Percentiles rank a stretch among this genome's conserved stretches.
phyloP scores from a whole-genome alignment of 2,797 vertebrate species.

The Rousettus madagascariensis region DNA sequence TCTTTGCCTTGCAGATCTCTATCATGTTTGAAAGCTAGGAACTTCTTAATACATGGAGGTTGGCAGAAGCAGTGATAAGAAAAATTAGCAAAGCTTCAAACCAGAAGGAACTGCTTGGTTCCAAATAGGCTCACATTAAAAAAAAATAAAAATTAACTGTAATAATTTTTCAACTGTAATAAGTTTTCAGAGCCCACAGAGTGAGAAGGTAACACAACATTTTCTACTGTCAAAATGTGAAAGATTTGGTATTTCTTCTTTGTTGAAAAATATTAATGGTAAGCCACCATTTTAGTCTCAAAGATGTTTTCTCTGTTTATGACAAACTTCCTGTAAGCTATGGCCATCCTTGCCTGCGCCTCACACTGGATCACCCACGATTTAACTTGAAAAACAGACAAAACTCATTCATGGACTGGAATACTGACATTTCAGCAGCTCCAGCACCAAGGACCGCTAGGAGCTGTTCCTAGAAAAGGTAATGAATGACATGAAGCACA shows the following conservation, averaged over 20 bases:
- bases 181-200: slow-evolving; percentile 5
- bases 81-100: slow-evolving; percentile 52
- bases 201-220: background rate
- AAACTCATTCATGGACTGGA: slow-evolving; percentile 5
- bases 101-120: slow-evolving; percentile 55
- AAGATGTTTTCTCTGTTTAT: background rate
- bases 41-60: slow-evolving; percentile 14
- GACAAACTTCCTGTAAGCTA: background rate
- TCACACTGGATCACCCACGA: background rate
- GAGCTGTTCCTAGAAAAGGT: background rate
- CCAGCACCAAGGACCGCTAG: background rate
- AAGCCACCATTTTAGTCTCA: background rate
- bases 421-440: background rate
- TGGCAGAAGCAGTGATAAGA: slow-evolving; percentile 49
- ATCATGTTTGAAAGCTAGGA: slow-evolving; percentile 53
- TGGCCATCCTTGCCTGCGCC: background rate
- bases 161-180: background rate
- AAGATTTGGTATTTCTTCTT: background rate
- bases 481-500: slow-evolving; percentile 25
- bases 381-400: background rate
- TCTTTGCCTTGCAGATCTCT: slow-evolving; percentile 48
- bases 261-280: background rate
- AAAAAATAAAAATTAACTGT: background rate
- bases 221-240: slow-evolving; percentile 10
- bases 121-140: slow-evolving; percentile 13